Evolutionary conservation across 2,113 vertebrate species (phyloP).

Genomic region (Salminus brasiliensis): DNA sequence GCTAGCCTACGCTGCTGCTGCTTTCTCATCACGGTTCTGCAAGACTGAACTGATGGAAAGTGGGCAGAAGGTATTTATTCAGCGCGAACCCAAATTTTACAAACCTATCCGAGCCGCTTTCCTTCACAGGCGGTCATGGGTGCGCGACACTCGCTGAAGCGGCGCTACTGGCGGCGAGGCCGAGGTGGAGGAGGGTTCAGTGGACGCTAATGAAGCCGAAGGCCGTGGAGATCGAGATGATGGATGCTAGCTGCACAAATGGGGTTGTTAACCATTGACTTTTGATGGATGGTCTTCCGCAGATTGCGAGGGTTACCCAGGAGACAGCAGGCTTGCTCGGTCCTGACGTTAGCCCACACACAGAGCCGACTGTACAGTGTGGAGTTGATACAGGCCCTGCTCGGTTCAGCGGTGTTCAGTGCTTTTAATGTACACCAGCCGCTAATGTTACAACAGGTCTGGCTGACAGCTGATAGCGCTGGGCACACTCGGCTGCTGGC

Average conservation of each 20-base stretch:
- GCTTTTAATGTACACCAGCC: neutral
- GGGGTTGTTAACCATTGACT: constrained; percentile 80
- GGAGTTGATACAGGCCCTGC: neutral
- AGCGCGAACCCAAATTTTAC: no score
- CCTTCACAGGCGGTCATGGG: no score
- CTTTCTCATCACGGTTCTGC: no score
- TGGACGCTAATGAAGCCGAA: constrained; percentile 57
- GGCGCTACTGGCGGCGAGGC: no score
- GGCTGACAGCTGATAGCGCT: constrained; percentile 16
- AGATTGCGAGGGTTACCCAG: constrained; percentile 65
- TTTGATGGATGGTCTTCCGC: constrained; percentile 79
- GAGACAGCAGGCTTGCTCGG: constrained; percentile 33
- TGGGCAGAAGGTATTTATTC: no score
- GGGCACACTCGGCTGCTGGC: constrained; percentile 41
- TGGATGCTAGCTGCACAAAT: constrained; percentile 73
- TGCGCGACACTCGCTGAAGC: no score
- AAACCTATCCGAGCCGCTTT: no score
- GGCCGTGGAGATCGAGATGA: constrained; percentile 64
- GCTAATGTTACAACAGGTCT: constrained; percentile 40
- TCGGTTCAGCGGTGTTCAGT: neutral
- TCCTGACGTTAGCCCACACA: neutral
- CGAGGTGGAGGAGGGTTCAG: neutral
- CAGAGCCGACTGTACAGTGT: neutral
- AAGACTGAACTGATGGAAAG: no score
- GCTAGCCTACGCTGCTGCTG: no score